Evolutionary conservation across 1,140 invertebrate species (phyloP).

Genomic region (Zaprionus vittiger): DNA sequence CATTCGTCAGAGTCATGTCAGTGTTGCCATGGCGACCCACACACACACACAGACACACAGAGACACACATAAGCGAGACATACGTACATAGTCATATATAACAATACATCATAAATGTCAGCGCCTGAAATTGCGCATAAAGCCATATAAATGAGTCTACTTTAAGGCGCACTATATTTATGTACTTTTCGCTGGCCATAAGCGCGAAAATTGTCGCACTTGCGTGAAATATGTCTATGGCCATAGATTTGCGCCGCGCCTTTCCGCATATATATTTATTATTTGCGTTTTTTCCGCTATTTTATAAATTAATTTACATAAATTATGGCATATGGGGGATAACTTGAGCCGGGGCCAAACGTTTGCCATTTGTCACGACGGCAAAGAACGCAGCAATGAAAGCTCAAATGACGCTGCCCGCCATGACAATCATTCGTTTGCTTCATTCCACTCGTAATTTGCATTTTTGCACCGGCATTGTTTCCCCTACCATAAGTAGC

Average conservation of each 20-base stretch:
- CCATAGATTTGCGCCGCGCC: conserved; percentile 33
- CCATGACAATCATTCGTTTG: conserved; percentile 64
- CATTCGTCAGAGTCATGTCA: conserved; percentile 50
- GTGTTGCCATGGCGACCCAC: conserved; percentile 53
- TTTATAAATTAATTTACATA: conserved; percentile 81
- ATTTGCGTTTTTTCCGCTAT: conserved; percentile 22
- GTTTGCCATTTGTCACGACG: conserved; percentile 65
- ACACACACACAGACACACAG: conserved; percentile 8
- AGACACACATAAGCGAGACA: not conserved
- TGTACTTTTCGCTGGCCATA: conserved; percentile 62
- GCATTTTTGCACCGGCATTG: conserved; percentile 75
- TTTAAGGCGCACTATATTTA: conserved; percentile 79
- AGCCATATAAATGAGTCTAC: conserved; percentile 83
- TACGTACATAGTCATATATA: conserved; percentile 29
- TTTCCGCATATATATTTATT: conserved; percentile 1
- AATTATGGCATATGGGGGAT: conserved; percentile 74
- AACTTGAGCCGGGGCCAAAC: conserved; percentile 63
- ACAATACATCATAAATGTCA: conserved; percentile 81
- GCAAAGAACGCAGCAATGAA: conserved; percentile 49
- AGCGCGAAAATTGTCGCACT: conserved; percentile 73
- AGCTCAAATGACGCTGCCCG: conserved; percentile 36
- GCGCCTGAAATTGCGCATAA: conserved; percentile 78
- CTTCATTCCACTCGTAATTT: conserved; percentile 70
- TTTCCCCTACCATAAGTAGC: conserved; percentile 2
- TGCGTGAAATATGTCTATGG: conserved; percentile 65